Evolutionary conservation across 1,140 invertebrate species (phyloP), one percentile per base, ranked within the genome.

Genomic region (Pogonomyrmex barbatus): DNA sequence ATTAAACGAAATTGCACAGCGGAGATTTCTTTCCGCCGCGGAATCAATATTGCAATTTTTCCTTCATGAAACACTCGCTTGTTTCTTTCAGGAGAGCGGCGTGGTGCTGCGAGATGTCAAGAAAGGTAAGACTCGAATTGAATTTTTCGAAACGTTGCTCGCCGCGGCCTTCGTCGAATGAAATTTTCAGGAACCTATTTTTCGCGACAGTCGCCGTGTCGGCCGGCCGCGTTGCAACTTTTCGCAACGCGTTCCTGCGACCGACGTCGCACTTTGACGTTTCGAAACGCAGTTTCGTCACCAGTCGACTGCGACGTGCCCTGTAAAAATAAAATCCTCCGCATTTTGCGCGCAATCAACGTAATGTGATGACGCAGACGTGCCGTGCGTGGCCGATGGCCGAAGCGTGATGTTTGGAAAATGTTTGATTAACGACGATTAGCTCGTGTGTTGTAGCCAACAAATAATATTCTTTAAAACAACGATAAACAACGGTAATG

Each of bases 101-200:
- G 24, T 70, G 78, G 78, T 56, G 36, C 52, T 56, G 36, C 24
- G 36, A 58, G n/a, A 81, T 58, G 52, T 70, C 63, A 45, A 45
- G 36, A 45, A 81, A 81, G 78, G 78, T 81, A 81, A 70, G 65
- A 39, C n/a, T 17, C 5, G 45, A 81, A 81, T 81, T 81, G 78
- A 81, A 70, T 70, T 81, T 81, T 81, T 81, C 65, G 65, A 70
- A 81, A 70, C 24, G 77, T 70, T 52, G 62, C 47, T 56, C 52
- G 33, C 36, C 24, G 12, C 62, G 77, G 12, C 50, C 50, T 24
- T 56, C 50, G 24, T 56, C 70, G 63, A 14, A 70, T 81, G 65
- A 81, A 81, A 81, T 81, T 81, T 81, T 81, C 36, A 81, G 36
- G 10, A 81, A 81, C 39, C 14, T 36, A 81, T 81, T 81, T 24